These are phyloP conservation scores for Siderastrea siderea DNA, from an alignment of 92 coral and sea anemone genomes.

Conservation along the genomic window DNA sequence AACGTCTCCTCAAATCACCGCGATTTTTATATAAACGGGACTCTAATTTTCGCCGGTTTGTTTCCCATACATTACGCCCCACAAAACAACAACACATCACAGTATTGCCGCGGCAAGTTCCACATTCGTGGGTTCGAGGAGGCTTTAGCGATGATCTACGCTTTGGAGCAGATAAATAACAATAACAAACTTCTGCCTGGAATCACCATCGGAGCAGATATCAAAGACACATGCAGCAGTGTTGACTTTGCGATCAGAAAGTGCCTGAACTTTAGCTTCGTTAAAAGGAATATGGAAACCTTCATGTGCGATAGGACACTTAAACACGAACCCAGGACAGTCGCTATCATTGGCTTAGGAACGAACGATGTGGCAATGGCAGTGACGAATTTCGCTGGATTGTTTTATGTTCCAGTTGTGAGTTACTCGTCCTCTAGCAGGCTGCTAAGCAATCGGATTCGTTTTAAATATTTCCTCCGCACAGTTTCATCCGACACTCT, in stretches of 20 bases:
- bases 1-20: slow-evolving; percentile 7
- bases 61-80: slow-evolving; percentile 83
- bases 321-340: slow-evolving; percentile 49
- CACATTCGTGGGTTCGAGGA: slow-evolving; percentile 82
- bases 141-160: slow-evolving; percentile 86
- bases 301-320: slow-evolving; percentile 11
- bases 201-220: slow-evolving; percentile 79
- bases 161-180: slow-evolving; percentile 80
- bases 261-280: slow-evolving; percentile 90
- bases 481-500: slow-evolving; percentile 84
- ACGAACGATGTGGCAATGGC: slow-evolving; percentile 92
- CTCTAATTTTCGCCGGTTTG: slow-evolving; percentile 83
- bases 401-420: slow-evolving; percentile 90
- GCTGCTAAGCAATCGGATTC: slow-evolving; percentile 79
- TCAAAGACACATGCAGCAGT: slow-evolving; percentile 85
- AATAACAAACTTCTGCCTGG: slow-evolving; percentile 81
- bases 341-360: slow-evolving; percentile 85
- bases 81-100: slow-evolving; percentile 41
- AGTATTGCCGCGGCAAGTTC: slow-evolving; percentile 75
- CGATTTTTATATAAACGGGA: slow-evolving; percentile 67
- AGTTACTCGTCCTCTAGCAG: slow-evolving; percentile 88
- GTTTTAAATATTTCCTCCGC: slow-evolving; percentile 87
- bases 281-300: slow-evolving; percentile 68
- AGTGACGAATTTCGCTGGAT: slow-evolving; percentile 86
- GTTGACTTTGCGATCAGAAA: slow-evolving; percentile 86